Evolutionary conservation across 2,797 vertebrate genomes (phyloP), one percentile per base, ranked within the genome.

Genomic region (Poeciliopsis paucimaculata): DNA sequence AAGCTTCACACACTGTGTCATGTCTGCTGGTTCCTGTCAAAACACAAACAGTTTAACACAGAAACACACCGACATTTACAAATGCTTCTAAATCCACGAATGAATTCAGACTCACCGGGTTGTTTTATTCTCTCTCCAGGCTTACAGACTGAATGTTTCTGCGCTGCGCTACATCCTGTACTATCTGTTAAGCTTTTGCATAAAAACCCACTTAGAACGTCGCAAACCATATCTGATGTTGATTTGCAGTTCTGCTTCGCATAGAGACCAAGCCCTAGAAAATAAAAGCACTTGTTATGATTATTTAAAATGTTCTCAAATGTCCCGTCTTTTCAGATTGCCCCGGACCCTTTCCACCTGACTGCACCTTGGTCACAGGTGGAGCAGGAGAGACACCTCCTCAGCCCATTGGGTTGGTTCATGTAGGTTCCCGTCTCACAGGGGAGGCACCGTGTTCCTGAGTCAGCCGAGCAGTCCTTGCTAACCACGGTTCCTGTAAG

Each of bases 1-100:
- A 82, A 23, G 34, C 26, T 77, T 82, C 76, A 82, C 93, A 94
- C 2, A 78, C 77, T 1, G 85, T 86, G 60, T 95, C 88, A 18
- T n/a, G 45, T 34, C 0, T 49, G 53, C 77, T 86, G 73, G 85
- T 93, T 20, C 93, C 94, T 95, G 8, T 68, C 26, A 80, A 49
- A 86, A 62, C 28, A 82, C n/a, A 72, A 0, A 46, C n/a, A 70
- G 26, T 34, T 12, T 55, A 0, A 64, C 68, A 45, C 11, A 36
- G 7, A 3, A 41, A 28, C 11, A 15, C 34, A 78, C 47, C 8
- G 34, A 20, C 36, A 10, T 16, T 0, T 31, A 18, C 26, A 6
- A 15, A 68, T 36, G 7, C 3, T 28, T n/a, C 39, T 23, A 62
- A 31, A 55, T 39, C 45, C 0, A 13, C 0, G 15, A 73, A 9